Conservation (phyloP, 2,797 vertebrate species). For the Gambelia wislizenii region DNA sequence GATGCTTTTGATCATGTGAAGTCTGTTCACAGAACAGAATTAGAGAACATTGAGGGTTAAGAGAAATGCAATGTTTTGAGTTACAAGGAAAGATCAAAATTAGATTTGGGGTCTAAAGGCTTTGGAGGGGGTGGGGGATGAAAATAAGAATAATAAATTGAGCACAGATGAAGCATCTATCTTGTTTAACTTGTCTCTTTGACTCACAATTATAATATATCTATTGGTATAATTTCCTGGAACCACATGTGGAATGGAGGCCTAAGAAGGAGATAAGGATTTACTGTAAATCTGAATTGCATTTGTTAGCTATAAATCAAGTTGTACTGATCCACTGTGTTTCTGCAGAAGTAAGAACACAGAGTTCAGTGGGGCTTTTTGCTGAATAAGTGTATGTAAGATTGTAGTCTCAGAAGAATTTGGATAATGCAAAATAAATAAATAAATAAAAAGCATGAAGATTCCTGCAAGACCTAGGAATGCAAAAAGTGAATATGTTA, state of each 20-base stretch:
- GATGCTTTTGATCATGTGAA: not conserved
- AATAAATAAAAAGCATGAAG: conserved; percentile 8
- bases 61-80: conserved; percentile 33
- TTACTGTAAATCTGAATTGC: conserved; percentile 29
- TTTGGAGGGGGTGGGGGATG: conserved; percentile 25
- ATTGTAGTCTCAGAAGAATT: not conserved
- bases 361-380: not conserved
- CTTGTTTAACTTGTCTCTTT: not conserved
- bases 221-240: conserved; percentile 1
- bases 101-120: conserved; percentile 36
- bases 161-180: not conserved
- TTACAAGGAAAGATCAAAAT: conserved; percentile 13
- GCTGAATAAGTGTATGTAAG: not conserved
- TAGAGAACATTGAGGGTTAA: not conserved
- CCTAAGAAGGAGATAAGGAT: not conserved
- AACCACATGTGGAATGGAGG: rapidly evolving
- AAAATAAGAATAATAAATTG: conserved; percentile 5
- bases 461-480: conserved; percentile 31
- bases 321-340: not conserved
- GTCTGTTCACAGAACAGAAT: conserved; percentile 25
- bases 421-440: too few species aligned
- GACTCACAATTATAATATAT: conserved; percentile 10
- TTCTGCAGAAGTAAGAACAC: not conserved
- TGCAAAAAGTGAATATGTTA: conserved; percentile 28
- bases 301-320: not conserved